Evolutionary conservation across 2,888 invertebrate genomes (phyloP), one percentile per base, ranked within the genome.

Genomic region (Hartigia nigra): DNA sequence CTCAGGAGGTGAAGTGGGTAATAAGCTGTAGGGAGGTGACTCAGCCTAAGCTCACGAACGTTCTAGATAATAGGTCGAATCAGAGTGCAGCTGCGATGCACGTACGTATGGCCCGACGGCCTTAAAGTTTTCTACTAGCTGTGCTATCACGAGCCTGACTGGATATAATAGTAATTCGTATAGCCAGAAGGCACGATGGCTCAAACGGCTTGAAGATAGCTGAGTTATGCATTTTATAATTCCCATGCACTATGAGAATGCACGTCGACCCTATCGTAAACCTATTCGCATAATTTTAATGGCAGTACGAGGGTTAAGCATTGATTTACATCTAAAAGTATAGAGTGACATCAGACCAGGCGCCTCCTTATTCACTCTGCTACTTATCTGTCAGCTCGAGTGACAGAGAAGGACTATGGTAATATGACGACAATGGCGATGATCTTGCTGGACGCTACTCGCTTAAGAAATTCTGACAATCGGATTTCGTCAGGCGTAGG

Each of bases 311-410:
- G 39, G 5, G 14, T n/a, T n/a, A n/a, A 39, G 0, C 23, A 55
- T 55, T 55, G 39, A 23, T 55, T 55, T 23, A 5, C 5, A 55
- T 69, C 77, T 77, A 74, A 74, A 82, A 85, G 82, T 82, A 83
- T 80, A 76, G 70, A 74, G 77, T 84, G 82, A 84, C 85, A 81
- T 83, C 84, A 83, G 78, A 75, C 70, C n/a, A 34, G 37, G 39
- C 39, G 39, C 39, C 39, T 55, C 39, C 23, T 55, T 55, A 5
- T 55, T 14, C 39, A 55, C 14, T 14, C 4, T 23, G 39, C 39
- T 0, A 9, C 1, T 55, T 23, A 2, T 23, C 23, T 23, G 39
- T 4, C 23, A 23, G 14, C 76, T 23, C 23, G 75, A 34, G 75
- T 31, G 39, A 76, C 14, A 55, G 35, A 31, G 75, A 76, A 31